Evolutionary conservation across 2,113 vertebrate species (phyloP), one percentile per base, ranked within the genome.

Genomic region (Antennarius striatus): DNA sequence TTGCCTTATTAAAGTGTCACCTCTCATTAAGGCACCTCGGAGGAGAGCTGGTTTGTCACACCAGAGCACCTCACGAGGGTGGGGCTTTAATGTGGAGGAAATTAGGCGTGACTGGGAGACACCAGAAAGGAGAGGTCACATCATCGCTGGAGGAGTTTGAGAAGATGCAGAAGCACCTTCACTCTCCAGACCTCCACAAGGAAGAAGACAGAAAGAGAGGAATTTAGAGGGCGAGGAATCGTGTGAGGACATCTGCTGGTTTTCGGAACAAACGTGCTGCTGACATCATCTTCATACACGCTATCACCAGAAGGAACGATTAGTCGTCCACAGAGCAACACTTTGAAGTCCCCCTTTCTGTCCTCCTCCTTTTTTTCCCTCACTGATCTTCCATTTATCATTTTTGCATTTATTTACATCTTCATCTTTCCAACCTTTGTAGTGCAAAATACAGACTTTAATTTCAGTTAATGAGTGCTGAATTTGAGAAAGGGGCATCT

Each of bases 381-480:
- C 32, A 4, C 32, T 68, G 17, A 52, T 57, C 67, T 64, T 40
- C 53, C 2, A 36, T 15, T 58, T 75, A 67, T 68, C 16, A 68
- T 48, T 64, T 61, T 68, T 45, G 56, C 82, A 64, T 75, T 84
- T 67, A 88, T 89, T 92, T 85, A 74, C 84, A 86, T 91, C 52
- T 43, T 61, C 40, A 56, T 76, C 73, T 53, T 81, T 80, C 62
- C 39, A 85, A 68, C 86, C 89, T 91, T 91, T 90, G 89, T 89
- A 90, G 88, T 91, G 87, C 77, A 92, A 92, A 92, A 81, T 22
- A 8, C 16, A 80, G 47, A 17, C 63, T 83, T 77, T 69, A 65
- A 77, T 83, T 83, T 68, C 32, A 63, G 15, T 68, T 89, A 91
- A 93, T 87, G 84, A 92, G 83, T 16, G 65, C 67, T 62, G 53